Base-by-base conservation (phyloP, 2,888 invertebrate species). In the Ennomos erosarius region DNA sequence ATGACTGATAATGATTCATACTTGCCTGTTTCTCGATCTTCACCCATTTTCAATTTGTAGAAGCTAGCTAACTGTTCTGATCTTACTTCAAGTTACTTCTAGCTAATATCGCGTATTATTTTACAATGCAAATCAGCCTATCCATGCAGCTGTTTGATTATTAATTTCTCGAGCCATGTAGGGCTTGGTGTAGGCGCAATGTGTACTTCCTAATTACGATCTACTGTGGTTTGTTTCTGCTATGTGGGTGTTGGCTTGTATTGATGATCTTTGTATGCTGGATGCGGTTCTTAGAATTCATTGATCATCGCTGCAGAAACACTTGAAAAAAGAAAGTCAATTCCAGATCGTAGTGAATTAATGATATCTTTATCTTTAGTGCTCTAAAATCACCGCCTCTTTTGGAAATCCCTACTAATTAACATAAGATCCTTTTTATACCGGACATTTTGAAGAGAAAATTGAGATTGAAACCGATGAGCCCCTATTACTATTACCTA, bases 181-280 rank as follows among this genome's bases (percentile, higher is more conserved):
- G 69, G 78, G 70, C 37, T 51, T 35, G 44, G 84, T 81, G 90
- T 88, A 78, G 88, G 90, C 73, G 73, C 67, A 55, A 46, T 73
- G 69, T 72, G 70, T 78, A 81, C 85, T 87, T 85, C 86, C 87
- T 89, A 88, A 89, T 89, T 83, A 83, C 79, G 71, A 76, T 74
- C 70, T 74, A 74, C 74, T 73, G 76, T 75, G 71, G 78, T 76
- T 75, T 72, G 74, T 74, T 67, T 68, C 26, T 71, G 62, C 52
- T 42, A 75, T 74, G 89, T 89, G 83, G 89, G 90, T 84, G 83
- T 82, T 85, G 82, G 85, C 84, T 84, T 85, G 83, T 78, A 85
- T 87, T 47, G 60, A 43, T 50, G 53, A n/a, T 38, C 11, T 55
- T 53, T 33, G 33, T 35, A 40, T 47, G 26, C 50, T 50, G 40